These are phyloP conservation scores for Biston betularia DNA, from an alignment of 2,888 invertebrate genomes.

Conservation along the genomic window DNA sequence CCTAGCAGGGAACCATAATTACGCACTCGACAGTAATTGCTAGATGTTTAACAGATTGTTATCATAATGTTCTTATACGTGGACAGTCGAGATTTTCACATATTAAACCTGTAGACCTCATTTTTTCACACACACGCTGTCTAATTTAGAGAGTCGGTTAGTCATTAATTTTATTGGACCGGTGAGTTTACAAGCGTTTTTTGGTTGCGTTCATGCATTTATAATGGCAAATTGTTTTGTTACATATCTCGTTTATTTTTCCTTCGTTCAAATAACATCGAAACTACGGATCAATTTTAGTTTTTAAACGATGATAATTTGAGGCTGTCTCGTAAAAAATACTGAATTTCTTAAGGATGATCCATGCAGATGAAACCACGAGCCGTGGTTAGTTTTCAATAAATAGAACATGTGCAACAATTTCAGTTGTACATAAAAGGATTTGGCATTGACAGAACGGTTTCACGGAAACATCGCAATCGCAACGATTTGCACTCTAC, in stretches of 20 bases:
- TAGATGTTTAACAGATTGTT: slow-evolving; percentile 39
- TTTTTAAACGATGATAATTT: too few relatives aligned
- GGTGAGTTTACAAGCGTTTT: too few relatives aligned
- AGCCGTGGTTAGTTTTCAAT: neutral
- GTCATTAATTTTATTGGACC: neutral
- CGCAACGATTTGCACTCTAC: slow-evolving; percentile 22
- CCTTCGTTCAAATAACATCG: too few relatives aligned
- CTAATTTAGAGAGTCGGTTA: neutral
- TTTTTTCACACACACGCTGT: slow-evolving; percentile 4
- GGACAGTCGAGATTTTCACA: slow-evolving; percentile 30
- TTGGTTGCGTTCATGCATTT: too few relatives aligned
- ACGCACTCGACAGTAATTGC: slow-evolving; percentile 48
- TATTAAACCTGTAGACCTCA: slow-evolving; percentile 33
- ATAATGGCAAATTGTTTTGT: neutral
- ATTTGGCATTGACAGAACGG: slow-evolving; percentile 62
- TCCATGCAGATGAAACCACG: neutral
- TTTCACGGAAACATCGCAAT: slow-evolving; percentile 65
- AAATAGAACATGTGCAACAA: neutral
- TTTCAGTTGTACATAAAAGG: slow-evolving; percentile 15
- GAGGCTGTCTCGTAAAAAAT: too few relatives aligned
- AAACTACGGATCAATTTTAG: too few relatives aligned
- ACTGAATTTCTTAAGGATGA: neutral
- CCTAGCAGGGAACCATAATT: slow-evolving; percentile 48
- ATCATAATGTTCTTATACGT: slow-evolving; percentile 33
- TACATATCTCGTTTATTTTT: neutral